Evolutionary conservation across 1,140 invertebrate species (phyloP).

Genomic region (Hermatobates lingyangjiaoensis): DNA sequence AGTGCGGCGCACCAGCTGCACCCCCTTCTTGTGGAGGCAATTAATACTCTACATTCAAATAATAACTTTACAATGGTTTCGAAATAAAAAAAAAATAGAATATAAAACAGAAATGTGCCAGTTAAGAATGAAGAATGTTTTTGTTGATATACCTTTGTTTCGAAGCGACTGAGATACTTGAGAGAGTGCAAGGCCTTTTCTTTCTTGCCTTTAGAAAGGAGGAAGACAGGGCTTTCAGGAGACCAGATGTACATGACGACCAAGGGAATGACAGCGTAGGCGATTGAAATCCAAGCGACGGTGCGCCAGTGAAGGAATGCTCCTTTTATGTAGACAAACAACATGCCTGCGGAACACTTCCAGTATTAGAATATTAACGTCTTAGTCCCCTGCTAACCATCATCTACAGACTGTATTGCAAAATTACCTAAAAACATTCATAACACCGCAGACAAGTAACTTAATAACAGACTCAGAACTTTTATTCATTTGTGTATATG

Average conservation of each 20-base stretch:
- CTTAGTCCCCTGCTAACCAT: neutral
- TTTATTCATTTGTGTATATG: too few species aligned
- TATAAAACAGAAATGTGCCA: too few species aligned
- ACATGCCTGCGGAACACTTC: too few species aligned
- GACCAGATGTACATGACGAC: slow-evolving; percentile 33
- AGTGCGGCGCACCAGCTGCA: too few species aligned
- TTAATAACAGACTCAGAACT: neutral
- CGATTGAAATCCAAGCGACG: slow-evolving; percentile 32
- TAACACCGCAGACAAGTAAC: neutral
- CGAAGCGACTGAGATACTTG: slow-evolving; percentile 11
- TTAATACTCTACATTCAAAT: too few species aligned
- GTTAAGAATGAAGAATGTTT: too few species aligned
- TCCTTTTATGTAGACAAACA: slow-evolving; percentile 37
- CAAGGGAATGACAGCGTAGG: slow-evolving; percentile 32
- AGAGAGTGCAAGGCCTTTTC: slow-evolving; percentile 28
- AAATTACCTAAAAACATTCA: neutral
- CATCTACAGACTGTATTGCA: neutral
- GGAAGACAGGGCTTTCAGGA: slow-evolving; percentile 47
- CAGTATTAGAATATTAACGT: slow-evolving; percentile 13
- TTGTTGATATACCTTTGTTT: slow-evolving; percentile 11
- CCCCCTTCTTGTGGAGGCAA: too few species aligned
- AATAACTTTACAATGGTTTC: too few species aligned
- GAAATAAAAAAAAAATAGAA: too few species aligned
- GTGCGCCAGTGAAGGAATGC: slow-evolving; percentile 35
- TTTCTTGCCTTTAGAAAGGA: slow-evolving; percentile 31